A percentile compares a stretch with the other conserved stretches of the same genome.
Evolutionary conservation across 2,888 invertebrate species (phyloP).

Genomic region (Tenthredo mesomela): DNA sequence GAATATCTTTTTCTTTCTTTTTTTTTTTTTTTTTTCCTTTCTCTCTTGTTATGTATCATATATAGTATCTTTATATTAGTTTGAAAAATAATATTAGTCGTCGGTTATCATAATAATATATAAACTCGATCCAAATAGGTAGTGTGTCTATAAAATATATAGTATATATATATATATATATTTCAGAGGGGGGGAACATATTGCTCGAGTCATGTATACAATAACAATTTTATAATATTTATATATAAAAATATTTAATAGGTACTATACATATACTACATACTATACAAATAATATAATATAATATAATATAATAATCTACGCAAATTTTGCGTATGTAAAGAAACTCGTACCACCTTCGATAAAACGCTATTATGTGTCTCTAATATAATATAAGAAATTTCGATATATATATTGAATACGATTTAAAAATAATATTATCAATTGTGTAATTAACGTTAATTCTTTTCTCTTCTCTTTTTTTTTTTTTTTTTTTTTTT

Average conservation of each 20-base stretch:
- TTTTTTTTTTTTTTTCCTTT: neutral
- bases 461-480: too few species aligned
- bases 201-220: constrained; percentile 57
- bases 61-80: neutral
- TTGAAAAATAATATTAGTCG: neutral
- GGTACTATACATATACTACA: constrained; percentile 1
- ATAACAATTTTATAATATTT: constrained; percentile 44
- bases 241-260: constrained; percentile 10
- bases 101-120: neutral
- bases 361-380: neutral
- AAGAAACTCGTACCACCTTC: constrained; percentile 37
- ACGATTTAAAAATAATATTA: neutral
- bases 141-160: constrained; percentile 1
- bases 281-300: too few species aligned
- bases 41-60: neutral
- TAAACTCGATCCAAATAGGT: constrained; percentile 19
- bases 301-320: neutral
- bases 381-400: neutral
- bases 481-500: neutral
- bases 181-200: constrained; percentile 50
- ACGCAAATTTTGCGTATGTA: neutral
- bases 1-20: neutral
- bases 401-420: neutral
- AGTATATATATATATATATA: neutral
- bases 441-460: too few species aligned